Conservation (phyloP, 2,113 vertebrate species). For the Anguilla japonica region DNA sequence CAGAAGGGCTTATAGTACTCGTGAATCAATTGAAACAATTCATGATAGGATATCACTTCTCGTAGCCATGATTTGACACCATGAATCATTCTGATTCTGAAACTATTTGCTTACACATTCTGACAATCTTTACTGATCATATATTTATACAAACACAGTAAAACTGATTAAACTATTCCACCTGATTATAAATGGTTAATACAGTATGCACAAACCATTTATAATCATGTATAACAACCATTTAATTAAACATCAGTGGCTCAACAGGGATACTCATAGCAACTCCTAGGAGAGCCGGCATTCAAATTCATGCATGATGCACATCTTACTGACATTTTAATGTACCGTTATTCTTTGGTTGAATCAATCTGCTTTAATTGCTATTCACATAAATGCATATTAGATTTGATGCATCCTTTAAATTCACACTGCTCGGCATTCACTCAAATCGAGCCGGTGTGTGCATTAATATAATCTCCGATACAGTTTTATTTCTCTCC, state of each 20-base stretch:
- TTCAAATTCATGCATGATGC: background rate
- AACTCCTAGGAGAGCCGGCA: background rate
- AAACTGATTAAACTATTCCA: no score
- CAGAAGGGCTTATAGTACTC: no score
- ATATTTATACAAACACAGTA: no score
- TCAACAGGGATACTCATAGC: background rate
- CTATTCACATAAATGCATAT: background rate
- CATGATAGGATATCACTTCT: no score
- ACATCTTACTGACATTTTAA: background rate
- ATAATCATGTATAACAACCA: background rate
- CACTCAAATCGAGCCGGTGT: background rate
- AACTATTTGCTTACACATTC: no score
- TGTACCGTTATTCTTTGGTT: background rate
- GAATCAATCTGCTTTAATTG: background rate
- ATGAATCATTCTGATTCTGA: no score
- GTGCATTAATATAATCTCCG: background rate
- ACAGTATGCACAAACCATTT: background rate
- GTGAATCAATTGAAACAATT: no score
- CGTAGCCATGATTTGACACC: no score
- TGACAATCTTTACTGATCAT: no score
- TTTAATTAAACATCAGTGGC: background rate
- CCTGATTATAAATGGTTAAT: background rate
- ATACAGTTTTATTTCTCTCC: background rate
- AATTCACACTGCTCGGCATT: background rate
- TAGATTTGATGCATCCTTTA: background rate